Percentiles rank a stretch among this genome's conserved stretches.
phyloP scores from a whole-genome alignment of 2,113 vertebrate species.

The Alligator mississippiensis region DNA sequence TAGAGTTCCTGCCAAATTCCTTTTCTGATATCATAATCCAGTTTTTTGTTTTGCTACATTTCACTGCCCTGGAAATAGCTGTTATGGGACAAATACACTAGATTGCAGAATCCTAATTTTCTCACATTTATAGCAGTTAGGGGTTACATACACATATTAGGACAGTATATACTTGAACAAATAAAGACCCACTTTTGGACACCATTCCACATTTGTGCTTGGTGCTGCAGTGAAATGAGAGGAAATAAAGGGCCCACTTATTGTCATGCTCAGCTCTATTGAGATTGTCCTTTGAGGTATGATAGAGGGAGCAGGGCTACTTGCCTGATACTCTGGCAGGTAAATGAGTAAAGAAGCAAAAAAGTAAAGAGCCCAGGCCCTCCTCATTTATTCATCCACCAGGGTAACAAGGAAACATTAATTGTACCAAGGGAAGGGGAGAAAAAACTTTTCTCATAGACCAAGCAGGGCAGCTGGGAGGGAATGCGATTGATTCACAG shows the following conservation, averaged over 20 bases:
- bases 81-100: background rate
- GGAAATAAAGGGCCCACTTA: background rate
- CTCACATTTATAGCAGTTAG: background rate
- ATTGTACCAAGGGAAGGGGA: background rate
- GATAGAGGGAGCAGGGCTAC: background rate
- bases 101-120: background rate
- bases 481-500: background rate
- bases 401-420: background rate
- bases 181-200: background rate
- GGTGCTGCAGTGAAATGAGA: background rate
- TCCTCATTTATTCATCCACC: background rate
- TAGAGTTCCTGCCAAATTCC: background rate
- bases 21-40: background rate
- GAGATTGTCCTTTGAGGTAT: background rate
- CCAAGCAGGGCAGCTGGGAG: background rate
- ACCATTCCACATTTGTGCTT: background rate
- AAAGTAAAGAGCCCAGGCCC: background rate
- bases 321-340: background rate
- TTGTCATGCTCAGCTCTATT: background rate
- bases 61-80: background rate
- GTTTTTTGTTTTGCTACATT: background rate
- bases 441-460: background rate
- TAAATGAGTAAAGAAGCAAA: background rate
- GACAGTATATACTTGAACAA: background rate
- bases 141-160: background rate